A percentile compares a stretch with the other conserved stretches of the same genome.
Evolutionary conservation across 2,888 invertebrate species (phyloP).

Genomic region (Leistus spinibarbis): DNA sequence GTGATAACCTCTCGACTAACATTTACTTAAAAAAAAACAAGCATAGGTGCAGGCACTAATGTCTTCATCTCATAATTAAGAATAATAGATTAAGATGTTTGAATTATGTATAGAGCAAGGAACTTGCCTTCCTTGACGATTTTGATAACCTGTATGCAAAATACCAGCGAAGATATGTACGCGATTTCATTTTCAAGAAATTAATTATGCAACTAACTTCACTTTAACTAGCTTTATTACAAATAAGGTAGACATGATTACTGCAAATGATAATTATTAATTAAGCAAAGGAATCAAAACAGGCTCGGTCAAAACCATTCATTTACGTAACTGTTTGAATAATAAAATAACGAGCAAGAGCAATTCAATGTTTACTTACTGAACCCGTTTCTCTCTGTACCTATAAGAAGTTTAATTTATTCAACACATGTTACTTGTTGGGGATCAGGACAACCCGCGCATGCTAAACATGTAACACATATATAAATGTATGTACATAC

Average conservation of each 20-base stretch:
- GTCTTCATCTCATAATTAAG: no score
- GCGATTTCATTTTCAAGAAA: no score
- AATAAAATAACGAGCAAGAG: not conserved
- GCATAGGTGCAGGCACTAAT: no score
- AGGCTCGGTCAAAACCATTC: not conserved
- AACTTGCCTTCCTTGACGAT: no score
- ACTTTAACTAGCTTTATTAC: not conserved
- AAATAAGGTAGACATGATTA: not conserved
- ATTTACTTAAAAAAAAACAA: no score
- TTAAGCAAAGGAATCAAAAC: not conserved
- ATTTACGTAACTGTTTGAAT: conserved; percentile 9
- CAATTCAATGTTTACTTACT: conserved; percentile 5
- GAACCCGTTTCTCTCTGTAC: not conserved
- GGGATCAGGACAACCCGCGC: conserved; percentile 11
- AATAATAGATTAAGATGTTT: no score
- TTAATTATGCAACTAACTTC: no score
- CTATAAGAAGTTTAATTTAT: conserved; percentile 1
- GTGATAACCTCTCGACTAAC: no score
- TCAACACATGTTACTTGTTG: conserved; percentile 13
- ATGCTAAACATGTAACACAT: conserved; percentile 4
- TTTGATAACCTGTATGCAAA: no score
- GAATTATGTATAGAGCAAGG: no score
- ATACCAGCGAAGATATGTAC: no score
- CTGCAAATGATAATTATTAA: not conserved
- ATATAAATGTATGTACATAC: not conserved